Base-by-base conservation (phyloP, 2,888 invertebrate species). In the Aspidapion aeneum region DNA sequence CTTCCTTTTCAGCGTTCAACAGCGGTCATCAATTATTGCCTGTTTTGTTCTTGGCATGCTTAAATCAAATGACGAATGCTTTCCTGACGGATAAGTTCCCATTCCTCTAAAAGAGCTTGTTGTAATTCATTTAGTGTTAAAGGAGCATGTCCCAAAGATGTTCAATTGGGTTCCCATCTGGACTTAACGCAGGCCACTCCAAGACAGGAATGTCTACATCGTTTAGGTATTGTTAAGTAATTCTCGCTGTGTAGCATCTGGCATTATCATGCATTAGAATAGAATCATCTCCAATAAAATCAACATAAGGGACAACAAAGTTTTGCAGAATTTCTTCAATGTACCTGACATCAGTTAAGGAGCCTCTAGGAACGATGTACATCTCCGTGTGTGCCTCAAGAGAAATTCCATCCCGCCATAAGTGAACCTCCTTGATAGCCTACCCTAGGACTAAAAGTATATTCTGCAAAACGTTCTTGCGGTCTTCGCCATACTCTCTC, bases 241-340 rank as follows among this genome's bases (percentile, higher is more conserved):
- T 57, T 61, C 57, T 55, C 21, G 66, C 66, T 2, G 61, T 58
- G 50, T 63, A 62, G 22, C 59, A 57, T 57, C 61, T 55, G 21
- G 59, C 63, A 55, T 66, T 66, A 61, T 66, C 61, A 35, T 65
- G 65, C 65, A 67, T 63, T 54, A 54, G 65, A 61, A n/a, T n/a
- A n/a, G n/a, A n/a, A n/a, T n/a, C n/a, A n/a, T n/a, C n/a, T n/a
- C n/a, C n/a, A n/a, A n/a, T n/a, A n/a, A n/a, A n/a, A n/a, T n/a
- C n/a, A n/a, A n/a, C n/a, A n/a, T n/a, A n/a, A n/a, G n/a, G n/a
- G 57, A 60, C 63, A 60, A 60, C 20, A 21, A 19, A 56, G 52
- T 22, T 7, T 9, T 58, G 12, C 12, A n/a, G 17, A 52, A 54
- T 9, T 22, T n/a, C 54, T 52, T 16, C 12, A 18, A 9, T 12